phyloP scores from a whole-genome alignment of 2,113 vertebrate species.

The Sander vitreus region DNA sequence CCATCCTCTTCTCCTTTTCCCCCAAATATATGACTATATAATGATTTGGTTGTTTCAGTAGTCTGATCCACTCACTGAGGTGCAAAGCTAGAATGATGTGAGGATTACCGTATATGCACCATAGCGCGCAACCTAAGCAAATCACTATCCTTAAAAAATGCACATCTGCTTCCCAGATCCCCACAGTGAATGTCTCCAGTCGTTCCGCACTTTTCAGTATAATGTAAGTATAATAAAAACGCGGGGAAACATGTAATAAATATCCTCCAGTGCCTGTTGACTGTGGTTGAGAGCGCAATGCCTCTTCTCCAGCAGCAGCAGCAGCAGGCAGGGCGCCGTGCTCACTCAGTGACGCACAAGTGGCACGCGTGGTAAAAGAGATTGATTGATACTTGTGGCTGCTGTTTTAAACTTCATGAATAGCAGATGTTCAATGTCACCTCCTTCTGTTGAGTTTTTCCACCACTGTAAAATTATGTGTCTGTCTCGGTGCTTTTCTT shows the following conservation, averaged over 20 bases:
- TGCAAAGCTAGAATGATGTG: background rate
- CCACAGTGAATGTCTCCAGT: background rate
- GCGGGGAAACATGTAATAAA: conserved; percentile 4
- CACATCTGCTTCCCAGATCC: background rate
- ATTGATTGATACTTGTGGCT: conserved; percentile 64
- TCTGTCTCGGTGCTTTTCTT: background rate
- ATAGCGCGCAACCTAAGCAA: conserved; percentile 47
- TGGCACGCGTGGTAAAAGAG: conserved; percentile 55
- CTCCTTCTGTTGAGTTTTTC: background rate
- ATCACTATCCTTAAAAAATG: background rate
- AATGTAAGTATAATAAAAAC: background rate
- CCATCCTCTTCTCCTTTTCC: conserved; percentile 71
- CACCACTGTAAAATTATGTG: background rate
- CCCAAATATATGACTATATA: background rate
- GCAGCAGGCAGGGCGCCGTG: conserved; percentile 54
- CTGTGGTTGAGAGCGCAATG: conserved; percentile 50
- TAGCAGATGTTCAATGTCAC: conserved; percentile 32
- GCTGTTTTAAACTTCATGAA: conserved; percentile 63
- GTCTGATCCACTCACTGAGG: conserved; percentile 12
- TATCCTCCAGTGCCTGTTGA: conserved; percentile 64
- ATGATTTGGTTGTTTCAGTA: background rate
- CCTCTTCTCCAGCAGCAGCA: conserved; percentile 4
- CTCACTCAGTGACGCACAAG: conserved; percentile 72
- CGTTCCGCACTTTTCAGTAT: background rate
- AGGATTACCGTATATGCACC: conserved; percentile 20